Conservation (phyloP, 2,797 vertebrate species). For the Coreius guichenoti region DNA sequence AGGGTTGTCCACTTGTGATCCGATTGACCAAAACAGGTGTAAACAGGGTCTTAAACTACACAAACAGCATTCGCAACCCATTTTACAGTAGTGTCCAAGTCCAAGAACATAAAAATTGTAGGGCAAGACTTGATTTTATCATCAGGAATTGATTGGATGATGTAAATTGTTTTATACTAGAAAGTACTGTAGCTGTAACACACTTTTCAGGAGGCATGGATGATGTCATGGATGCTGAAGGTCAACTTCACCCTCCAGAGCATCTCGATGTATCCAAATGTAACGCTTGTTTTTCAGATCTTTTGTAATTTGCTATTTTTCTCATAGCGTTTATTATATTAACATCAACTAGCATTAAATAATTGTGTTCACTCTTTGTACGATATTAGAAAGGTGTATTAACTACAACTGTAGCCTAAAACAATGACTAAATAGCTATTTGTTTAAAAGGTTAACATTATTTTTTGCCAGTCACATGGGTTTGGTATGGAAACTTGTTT, state of each 20-base stretch:
- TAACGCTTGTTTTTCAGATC: not conserved
- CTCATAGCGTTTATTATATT: not conserved
- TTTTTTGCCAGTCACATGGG: not conserved
- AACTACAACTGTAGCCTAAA: not conserved
- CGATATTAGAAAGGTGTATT: not conserved
- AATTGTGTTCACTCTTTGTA: not conserved
- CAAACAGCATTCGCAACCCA: not conserved
- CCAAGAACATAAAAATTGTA: not conserved
- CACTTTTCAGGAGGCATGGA: not conserved
- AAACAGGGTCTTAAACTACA: not conserved
- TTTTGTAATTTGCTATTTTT: not conserved
- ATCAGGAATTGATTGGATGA: not conserved
- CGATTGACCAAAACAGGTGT: too few relatives aligned
- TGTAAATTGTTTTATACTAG: not conserved
- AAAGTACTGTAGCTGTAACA: not conserved
- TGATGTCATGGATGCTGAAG: not conserved
- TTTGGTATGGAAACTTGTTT: not conserved
- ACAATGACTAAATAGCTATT: not conserved
- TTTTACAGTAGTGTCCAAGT: not conserved
- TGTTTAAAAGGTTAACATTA: not conserved
- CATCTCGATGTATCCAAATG: not conserved
- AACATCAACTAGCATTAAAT: not conserved
- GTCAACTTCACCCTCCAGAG: not conserved
- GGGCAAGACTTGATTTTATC: not conserved
- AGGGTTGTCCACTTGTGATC: too few relatives aligned